Evolutionary conservation across 2,113 vertebrate species (phyloP).

Genomic region (Probosciger aterrimus): DNA sequence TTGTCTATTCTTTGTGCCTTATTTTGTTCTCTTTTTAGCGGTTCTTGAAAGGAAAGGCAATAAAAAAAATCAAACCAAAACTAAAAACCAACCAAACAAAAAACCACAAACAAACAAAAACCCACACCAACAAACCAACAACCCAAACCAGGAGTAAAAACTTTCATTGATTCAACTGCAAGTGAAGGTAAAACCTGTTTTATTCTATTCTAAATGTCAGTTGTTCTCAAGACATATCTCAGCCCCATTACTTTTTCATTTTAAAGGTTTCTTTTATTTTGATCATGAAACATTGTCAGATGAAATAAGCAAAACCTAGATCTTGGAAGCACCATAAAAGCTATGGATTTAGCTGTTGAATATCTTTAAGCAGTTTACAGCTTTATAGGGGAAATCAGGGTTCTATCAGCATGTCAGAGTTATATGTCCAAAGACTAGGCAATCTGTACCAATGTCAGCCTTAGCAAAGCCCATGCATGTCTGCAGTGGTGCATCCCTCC

Average conservation of each 20-base stretch:
- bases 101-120: not conserved
- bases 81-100: not conserved
- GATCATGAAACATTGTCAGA: not conserved
- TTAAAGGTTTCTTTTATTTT: not conserved
- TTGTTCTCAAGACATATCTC: not conserved
- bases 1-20: not conserved
- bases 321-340: not conserved
- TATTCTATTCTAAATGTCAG: not conserved
- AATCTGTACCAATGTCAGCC: not conserved
- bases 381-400: not conserved
- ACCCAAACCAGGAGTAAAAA: not conserved
- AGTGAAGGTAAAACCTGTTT: not conserved
- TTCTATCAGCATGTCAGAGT: not conserved
- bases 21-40: not conserved
- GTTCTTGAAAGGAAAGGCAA: not conserved
- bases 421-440: not conserved
- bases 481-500: not conserved
- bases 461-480: not conserved
- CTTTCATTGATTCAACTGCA: not conserved
- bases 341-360: not conserved
- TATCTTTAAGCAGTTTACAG: not conserved
- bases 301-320: not conserved
- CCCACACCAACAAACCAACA: not conserved
- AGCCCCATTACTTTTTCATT: not conserved
- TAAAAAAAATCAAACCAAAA: not conserved